Percentiles rank a stretch among this genome's conserved stretches.
Conservation (phyloP, 2,888 invertebrate genomes). For the Hofmannophila pseudospretella region DNA sequence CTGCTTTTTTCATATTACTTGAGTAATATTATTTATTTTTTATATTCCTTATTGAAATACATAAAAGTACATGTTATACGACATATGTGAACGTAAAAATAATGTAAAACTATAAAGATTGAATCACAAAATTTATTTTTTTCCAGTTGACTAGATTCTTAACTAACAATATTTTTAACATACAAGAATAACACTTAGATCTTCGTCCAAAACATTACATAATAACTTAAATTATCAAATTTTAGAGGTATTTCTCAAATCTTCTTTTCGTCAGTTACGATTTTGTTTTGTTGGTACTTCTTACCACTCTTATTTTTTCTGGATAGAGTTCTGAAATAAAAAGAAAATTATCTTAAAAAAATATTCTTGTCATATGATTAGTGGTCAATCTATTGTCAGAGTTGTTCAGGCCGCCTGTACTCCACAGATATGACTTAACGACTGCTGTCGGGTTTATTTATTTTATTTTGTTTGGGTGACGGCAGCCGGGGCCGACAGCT, state of each 20-base stretch:
- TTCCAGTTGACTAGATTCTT: background rate
- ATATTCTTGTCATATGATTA: too few species aligned
- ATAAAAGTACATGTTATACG: background rate
- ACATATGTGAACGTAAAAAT: background rate
- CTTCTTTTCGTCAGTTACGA: constrained; percentile 14
- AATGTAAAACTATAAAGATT: background rate
- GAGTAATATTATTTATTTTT: background rate
- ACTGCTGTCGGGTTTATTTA: too few species aligned
- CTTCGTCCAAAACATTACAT: constrained; percentile 49
- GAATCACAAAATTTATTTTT: background rate
- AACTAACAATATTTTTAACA: constrained; percentile 2
- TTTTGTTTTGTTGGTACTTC: constrained; percentile 50
- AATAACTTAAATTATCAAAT: constrained; percentile 1
- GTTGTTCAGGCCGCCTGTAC: too few species aligned
- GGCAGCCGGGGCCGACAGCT: too few species aligned
- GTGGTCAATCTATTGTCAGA: too few species aligned
- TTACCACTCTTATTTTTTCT: constrained; percentile 38
- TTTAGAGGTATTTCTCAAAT: background rate
- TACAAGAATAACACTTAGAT: constrained; percentile 5
- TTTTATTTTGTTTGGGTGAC: too few species aligned
- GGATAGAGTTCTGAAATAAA: constrained; percentile 47
- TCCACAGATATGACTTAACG: too few species aligned
- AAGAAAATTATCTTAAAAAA: too few species aligned
- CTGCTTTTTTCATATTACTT: background rate
- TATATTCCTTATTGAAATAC: background rate